phyloP scores from a whole-genome alignment of 1,140 invertebrate genomes.

The Aphelenchoides fujianensis region DNA sequence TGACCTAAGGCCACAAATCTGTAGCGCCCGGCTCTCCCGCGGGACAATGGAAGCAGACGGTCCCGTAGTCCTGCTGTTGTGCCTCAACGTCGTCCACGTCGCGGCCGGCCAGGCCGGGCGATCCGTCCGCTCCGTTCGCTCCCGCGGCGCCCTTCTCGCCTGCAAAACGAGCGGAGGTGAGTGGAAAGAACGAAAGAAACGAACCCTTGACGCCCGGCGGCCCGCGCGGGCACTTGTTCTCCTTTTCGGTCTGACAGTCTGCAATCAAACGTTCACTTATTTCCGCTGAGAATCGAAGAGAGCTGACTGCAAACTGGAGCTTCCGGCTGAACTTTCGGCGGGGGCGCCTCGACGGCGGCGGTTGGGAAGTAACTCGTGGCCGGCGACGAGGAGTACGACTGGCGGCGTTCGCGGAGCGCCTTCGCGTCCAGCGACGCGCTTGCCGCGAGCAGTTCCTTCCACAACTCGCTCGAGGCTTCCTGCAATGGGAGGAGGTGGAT shows the following conservation, averaged over 20 bases:
- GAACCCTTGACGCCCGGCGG: neutral
- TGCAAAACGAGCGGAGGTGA: neutral
- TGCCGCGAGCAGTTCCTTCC: neutral
- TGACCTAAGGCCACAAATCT: neutral
- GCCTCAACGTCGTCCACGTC: slow-evolving; percentile 2
- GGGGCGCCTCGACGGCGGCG: slow-evolving; percentile 2
- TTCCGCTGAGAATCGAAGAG: neutral
- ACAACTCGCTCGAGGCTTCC: neutral
- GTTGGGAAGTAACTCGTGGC: neutral
- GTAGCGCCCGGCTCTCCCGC: neutral
- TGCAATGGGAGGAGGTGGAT: neutral
- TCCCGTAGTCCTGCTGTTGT: slow-evolving; percentile 5
- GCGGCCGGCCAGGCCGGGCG: neutral
- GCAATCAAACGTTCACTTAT: neutral
- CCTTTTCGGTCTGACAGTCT: slow-evolving; percentile 3
- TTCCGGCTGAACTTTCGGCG: neutral
- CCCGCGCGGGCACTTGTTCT: slow-evolving; percentile 3
- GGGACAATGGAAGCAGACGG: slow-evolving; percentile 1
- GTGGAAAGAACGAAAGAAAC: neutral
- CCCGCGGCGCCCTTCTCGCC: neutral
- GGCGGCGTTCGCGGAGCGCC: neutral
- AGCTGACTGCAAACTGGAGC: slow-evolving; percentile 6
- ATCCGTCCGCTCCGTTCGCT: neutral
- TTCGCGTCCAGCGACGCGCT: neutral
- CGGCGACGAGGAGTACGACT: neutral